Evolutionary conservation across 2,113 vertebrate genomes (phyloP).

Genomic region (Neomonachus schauinslandi): DNA sequence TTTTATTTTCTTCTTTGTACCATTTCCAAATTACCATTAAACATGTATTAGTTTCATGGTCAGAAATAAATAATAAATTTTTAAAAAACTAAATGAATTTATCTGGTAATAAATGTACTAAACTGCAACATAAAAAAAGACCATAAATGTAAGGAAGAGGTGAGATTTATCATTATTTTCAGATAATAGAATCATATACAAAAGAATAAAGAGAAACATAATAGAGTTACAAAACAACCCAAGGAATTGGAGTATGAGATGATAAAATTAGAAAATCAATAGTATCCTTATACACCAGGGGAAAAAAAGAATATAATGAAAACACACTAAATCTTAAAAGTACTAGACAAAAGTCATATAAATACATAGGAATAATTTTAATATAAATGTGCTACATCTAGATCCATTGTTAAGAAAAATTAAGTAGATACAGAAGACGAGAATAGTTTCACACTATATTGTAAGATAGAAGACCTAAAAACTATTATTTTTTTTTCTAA

Average conservation of each 20-base stretch:
- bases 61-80: not conserved
- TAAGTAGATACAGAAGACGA: not conserved
- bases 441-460: not conserved
- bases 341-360: not conserved
- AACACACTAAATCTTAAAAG: not conserved
- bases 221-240: not conserved
- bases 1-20: not conserved
- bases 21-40: not conserved
- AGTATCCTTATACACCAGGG: not conserved
- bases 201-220: not conserved
- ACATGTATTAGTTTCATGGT: not conserved
- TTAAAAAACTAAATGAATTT: conserved; percentile 24
- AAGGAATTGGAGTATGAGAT: not conserved
- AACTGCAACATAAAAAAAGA: not conserved
- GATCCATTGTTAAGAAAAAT: not conserved
- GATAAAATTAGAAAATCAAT: conserved; percentile 38
- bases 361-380: not conserved
- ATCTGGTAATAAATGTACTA: conserved; percentile 36
- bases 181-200: conserved; percentile 12
- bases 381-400: not conserved
- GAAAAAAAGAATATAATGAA: not conserved
- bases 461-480: not conserved
- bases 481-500: not conserved
- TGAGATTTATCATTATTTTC: not conserved
- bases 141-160: not conserved